phyloP scores from a whole-genome alignment of 2,113 vertebrate genomes.

The Garra rufa region DNA sequence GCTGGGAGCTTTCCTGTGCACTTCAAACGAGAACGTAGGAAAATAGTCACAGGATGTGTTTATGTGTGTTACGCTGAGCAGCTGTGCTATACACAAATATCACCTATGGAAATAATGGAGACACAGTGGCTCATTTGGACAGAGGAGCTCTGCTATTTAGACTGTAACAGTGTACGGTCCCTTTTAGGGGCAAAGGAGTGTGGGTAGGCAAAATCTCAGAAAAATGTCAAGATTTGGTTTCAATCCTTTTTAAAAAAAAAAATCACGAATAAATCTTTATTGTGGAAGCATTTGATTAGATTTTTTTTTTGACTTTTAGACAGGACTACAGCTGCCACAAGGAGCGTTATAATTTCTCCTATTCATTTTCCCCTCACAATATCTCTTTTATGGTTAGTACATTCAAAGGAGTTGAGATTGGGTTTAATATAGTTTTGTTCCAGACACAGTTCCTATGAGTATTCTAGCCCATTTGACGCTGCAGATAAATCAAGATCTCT shows the following conservation, averaged over 20 bases:
- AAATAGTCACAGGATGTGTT: slow-evolving; percentile 48
- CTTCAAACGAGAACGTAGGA: slow-evolving; percentile 44
- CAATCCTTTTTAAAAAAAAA: not conserved
- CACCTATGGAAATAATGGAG: slow-evolving; percentile 45
- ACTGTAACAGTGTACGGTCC: not conserved
- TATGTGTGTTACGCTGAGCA: slow-evolving; percentile 45
- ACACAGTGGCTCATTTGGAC: slow-evolving; percentile 30
- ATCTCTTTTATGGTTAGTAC: slow-evolving; percentile 25
- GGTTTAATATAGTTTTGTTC: slow-evolving; percentile 54
- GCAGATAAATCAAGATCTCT: slow-evolving; percentile 41
- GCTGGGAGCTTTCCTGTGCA: slow-evolving; percentile 64
- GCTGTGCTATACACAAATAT: slow-evolving; percentile 57
- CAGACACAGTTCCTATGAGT: slow-evolving; percentile 31
- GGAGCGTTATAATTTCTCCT: not conserved
- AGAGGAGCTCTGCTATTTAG: slow-evolving; percentile 27
- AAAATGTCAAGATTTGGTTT: not conserved
- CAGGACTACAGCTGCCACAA: not conserved
- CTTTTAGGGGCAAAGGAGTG: not conserved
- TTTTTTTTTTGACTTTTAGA: too few species aligned
- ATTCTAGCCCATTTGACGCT: slow-evolving; percentile 9
- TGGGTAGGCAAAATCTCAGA: not conserved
- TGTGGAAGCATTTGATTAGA: too few species aligned
- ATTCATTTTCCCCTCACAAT: not conserved
- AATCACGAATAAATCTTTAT: not conserved
- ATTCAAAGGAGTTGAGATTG: slow-evolving; percentile 51